Evolutionary conservation across 2,113 vertebrate species (phyloP), one percentile per base, ranked within the genome.

Genomic region (Peromyscus californicus): DNA sequence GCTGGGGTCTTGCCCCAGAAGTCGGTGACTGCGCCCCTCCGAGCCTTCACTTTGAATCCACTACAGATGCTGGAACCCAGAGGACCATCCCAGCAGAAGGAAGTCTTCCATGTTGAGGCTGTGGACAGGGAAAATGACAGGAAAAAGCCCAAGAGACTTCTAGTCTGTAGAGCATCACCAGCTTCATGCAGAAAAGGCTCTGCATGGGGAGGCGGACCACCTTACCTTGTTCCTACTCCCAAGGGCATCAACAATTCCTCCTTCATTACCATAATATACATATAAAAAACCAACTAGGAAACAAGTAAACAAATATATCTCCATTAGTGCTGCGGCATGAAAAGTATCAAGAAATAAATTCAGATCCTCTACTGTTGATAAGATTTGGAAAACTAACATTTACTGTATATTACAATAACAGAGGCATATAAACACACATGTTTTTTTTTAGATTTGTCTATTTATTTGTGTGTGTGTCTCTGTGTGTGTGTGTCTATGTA

Each of bases 31-130:
- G 22, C 36, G 36, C 24, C 31, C 4, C 3, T 45, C 31, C 31
- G 16, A 19, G 12, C 65, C n/a, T 5, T 36, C 2, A 0, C 0
- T 2, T 17, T 0, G 16, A 1, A 17, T 15, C 63, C n/a, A 4
- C 42, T 12, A 54, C 79, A 59, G 61, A 31, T 10, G 39, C 88
- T 72, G 31, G 63, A 72, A 26, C 36, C 63, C 19, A 31, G 26
- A 76, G 29, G 51, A 7, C 29, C 89, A 87, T 33, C 33, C 48
- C 79, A 33, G 24, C 17, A 29, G 31, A 33, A 78, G 36, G 61
- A 31, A 19, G 63, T 31, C 16, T 9, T 95, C 6, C 2, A 22
- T 11, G 72, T 67, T 15, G 45, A 84, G 79, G 88, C 84, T 79
- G n/a, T 33, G 72, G 51, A 72, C 48, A 89, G 63, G 59, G 59